Conservation (phyloP, 2,113 vertebrate genomes). For the Festucalex cinctus region DNA sequence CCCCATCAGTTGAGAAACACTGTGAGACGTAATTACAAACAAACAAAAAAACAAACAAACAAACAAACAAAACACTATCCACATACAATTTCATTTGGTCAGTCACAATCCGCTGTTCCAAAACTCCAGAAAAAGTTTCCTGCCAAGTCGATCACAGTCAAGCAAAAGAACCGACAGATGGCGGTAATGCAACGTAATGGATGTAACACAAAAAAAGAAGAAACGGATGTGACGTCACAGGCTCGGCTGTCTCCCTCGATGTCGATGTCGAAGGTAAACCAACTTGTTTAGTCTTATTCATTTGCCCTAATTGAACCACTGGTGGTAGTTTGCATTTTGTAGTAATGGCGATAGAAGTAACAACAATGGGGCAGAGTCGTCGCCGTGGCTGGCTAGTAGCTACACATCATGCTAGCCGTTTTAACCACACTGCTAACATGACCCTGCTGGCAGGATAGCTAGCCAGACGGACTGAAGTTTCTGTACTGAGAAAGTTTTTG, state of each 20-base stretch:
- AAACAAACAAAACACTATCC: too few relatives aligned
- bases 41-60: too few relatives aligned
- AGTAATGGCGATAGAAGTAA: neutral
- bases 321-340: neutral
- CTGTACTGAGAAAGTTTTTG: neutral
- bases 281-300: neutral
- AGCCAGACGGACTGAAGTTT: neutral
- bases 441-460: neutral
- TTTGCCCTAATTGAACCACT: too few relatives aligned
- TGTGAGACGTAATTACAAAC: too few relatives aligned
- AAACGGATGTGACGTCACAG: neutral
- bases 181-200: too few relatives aligned
- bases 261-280: neutral
- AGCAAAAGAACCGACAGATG: too few relatives aligned
- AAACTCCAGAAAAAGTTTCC: neutral
- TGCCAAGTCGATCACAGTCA: too few relatives aligned
- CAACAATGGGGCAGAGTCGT: neutral
- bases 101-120: too few relatives aligned
- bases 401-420: neutral
- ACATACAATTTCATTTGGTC: too few relatives aligned
- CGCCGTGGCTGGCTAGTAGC: neutral
- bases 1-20: too few relatives aligned
- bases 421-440: neutral
- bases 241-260: neutral
- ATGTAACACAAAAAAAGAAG: too few relatives aligned